Conservation (phyloP, 1,140 invertebrate species). For the Lordiphosa mommai region DNA sequence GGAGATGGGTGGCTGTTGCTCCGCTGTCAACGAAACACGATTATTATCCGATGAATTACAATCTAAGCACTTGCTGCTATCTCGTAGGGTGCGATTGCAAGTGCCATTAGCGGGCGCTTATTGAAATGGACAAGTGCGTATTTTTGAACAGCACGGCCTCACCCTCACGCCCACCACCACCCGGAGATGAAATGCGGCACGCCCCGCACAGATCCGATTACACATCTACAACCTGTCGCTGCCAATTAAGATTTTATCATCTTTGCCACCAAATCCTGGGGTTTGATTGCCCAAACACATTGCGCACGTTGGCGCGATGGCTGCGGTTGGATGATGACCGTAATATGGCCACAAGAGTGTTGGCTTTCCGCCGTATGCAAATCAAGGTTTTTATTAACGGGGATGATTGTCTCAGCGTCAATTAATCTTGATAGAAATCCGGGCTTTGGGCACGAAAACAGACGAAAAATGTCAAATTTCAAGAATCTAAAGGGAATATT, state of each 20-base stretch:
- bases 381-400: constrained; percentile 3
- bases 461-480: neutral
- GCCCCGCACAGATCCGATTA: constrained; percentile 4
- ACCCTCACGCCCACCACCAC: neutral
- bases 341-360: constrained; percentile 22
- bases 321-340: constrained; percentile 23
- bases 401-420: constrained; percentile 3
- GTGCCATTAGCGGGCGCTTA: constrained; percentile 27
- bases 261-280: constrained; percentile 10
- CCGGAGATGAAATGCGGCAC: constrained; percentile 3
- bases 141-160: constrained; percentile 1
- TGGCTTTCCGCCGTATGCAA: constrained; percentile 17
- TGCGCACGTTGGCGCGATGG: constrained; percentile 1
- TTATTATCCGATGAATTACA: constrained; percentile 20
- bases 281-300: constrained; percentile 14
- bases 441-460: no score
- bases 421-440: constrained; percentile 1
- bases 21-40: neutral
- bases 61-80: neutral
- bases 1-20: neutral
- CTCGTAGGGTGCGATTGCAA: neutral
- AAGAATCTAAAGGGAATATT: constrained; percentile 7
- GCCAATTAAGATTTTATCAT: constrained; percentile 36
- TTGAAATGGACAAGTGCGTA: constrained; percentile 42
- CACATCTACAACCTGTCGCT: constrained; percentile 4